Percentiles rank a stretch among this genome's conserved stretches.
These are phyloP conservation scores for Lineus longissimus DNA, from an alignment of 1,140 invertebrate genomes.

Conservation along the genomic window DNA sequence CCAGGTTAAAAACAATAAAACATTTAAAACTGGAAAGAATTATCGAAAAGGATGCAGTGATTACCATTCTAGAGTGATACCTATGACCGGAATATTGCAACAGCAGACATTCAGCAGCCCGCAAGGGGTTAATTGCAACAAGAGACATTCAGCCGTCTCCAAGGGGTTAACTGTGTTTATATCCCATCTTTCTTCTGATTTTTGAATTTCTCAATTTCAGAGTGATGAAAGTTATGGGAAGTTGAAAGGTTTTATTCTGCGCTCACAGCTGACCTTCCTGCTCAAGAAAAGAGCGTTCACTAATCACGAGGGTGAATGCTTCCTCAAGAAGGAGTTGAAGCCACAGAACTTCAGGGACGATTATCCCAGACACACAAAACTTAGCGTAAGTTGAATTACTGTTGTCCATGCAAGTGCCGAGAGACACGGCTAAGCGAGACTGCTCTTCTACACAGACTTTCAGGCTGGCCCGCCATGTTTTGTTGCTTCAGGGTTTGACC, in stretches of 20 bases:
- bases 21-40: too few relatives aligned
- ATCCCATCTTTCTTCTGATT: too few relatives aligned
- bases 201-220: constrained; percentile 14
- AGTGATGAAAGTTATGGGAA: constrained; percentile 24
- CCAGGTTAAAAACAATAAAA: too few relatives aligned
- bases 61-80: not conserved
- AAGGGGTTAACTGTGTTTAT: too few relatives aligned
- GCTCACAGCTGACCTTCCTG: constrained; percentile 47
- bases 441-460: too few relatives aligned
- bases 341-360: constrained; percentile 74
- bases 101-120: not conserved
- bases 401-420: constrained; percentile 25
- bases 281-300: constrained; percentile 62
- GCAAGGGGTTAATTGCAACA: too few relatives aligned
- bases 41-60: too few relatives aligned
- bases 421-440: constrained; percentile 32
- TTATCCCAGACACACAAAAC: constrained; percentile 83
- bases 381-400: constrained; percentile 64
- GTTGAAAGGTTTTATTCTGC: constrained; percentile 47
- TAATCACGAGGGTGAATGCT: not conserved
- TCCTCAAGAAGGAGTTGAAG: not conserved
- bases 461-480: too few relatives aligned
- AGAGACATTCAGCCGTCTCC: too few relatives aligned
- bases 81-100: not conserved
- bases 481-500: too few relatives aligned